phyloP scores from a whole-genome alignment of 2,113 vertebrate species.

The Colistium nudipinnis region DNA sequence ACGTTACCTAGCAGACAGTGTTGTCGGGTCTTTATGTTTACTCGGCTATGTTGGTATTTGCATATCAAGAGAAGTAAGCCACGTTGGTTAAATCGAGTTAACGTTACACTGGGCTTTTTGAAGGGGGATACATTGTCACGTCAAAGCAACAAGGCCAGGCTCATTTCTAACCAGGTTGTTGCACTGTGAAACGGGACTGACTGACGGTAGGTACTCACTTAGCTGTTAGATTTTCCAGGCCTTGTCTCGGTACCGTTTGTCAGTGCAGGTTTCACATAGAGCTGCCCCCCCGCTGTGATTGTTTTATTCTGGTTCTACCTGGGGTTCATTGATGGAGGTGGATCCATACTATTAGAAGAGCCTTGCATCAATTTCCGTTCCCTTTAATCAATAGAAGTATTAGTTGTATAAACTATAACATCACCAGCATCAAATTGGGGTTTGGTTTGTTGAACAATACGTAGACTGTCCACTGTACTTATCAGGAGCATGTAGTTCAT shows the following conservation, averaged over 20 bases:
- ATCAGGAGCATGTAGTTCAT: no score
- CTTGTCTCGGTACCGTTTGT: no score
- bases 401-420: no score
- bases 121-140: neutral
- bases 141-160: neutral
- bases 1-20: slow-evolving; percentile 15
- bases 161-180: neutral
- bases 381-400: no score
- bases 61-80: no score
- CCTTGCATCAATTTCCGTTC: neutral
- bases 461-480: no score
- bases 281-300: no score
- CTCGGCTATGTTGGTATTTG: neutral
- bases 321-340: neutral
- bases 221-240: neutral
- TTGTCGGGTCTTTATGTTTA: neutral
- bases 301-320: neutral
- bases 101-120: neutral
- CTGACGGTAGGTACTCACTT: neutral
- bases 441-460: no score
- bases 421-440: no score
- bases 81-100: no score
- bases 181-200: no score
- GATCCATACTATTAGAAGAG: neutral
- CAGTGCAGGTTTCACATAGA: no score